Base-by-base conservation (phyloP, 1,140 invertebrate species). In the Drosophila biarmipes region DNA sequence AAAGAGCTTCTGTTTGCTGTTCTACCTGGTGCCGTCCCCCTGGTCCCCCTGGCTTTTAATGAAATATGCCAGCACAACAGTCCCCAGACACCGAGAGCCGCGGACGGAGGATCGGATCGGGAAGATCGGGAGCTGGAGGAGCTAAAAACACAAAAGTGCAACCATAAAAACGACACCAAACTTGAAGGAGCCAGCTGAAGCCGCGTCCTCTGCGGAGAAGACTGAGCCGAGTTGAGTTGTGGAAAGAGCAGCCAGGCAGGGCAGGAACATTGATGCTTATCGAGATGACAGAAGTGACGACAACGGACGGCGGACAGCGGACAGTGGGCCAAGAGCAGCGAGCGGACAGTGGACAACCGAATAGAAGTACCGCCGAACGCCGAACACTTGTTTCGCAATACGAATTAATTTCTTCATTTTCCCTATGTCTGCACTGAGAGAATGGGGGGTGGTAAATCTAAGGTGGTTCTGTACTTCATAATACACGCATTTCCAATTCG, bases 261-360 rank as follows among this genome's bases (percentile, higher is more conserved):
- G 59, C 73, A 87, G 71, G 73, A 91, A 91, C 89, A 91, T 91
- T 91, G 89, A 91, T 91, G 84, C 84, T 91, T 91, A 91, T 91
- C 89, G 89, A 71, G 68, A 81, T 85, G 89, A 89, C 89, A 89
- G 69, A 80, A 86, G 71, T 89, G 78, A 81, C 57, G 74, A 77
- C 74, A 76, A 69, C 49, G 64, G 66, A 68, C 63, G 43, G 21
- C 34, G 48, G 45, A 66, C 62, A 48, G 0, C 1, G 62, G 62
- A 61, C 62, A 31, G 6, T 21, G 56, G 43, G 29, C 61, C n/a
- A 17, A 34, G 21, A 17, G 15, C 58, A 58, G 12, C 55, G 38
- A 15, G 5, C 6, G 11, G 58, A 56, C 56, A 46, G 12, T 21
- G 46, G 34, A 67, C 48, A 74, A 54, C 61, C 62, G 24, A 42